Conservation (phyloP, 2,113 vertebrate genomes). For the Petaurus breviceps region DNA sequence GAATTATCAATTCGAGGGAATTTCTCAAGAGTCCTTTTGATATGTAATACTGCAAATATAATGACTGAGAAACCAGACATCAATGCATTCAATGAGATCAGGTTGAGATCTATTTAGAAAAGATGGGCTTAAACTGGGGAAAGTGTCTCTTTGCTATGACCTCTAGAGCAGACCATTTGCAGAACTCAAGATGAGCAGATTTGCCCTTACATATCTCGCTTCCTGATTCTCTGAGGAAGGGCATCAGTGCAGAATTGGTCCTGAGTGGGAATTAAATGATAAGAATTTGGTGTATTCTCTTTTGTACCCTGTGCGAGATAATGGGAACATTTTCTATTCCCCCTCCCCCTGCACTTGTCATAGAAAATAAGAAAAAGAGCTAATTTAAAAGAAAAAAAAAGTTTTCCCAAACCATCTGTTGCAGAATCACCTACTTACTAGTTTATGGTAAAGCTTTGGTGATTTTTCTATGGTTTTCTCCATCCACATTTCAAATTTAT, state of each 20-base stretch:
- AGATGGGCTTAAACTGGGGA: conserved; percentile 84
- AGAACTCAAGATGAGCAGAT: conserved; percentile 77
- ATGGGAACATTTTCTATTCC: neutral
- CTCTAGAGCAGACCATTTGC: conserved; percentile 82
- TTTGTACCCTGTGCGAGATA: conserved; percentile 10
- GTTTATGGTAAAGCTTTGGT: conserved; percentile 66
- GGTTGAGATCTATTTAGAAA: conserved; percentile 86
- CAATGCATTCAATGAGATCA: conserved; percentile 88
- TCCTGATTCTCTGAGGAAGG: conserved; percentile 73
- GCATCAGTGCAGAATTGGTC: conserved; percentile 55
- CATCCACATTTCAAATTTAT: conserved; percentile 63
- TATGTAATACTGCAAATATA: conserved; percentile 88
- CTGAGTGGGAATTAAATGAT: conserved; percentile 4
- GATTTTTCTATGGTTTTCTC: conserved; percentile 70
- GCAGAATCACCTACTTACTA: conserved; percentile 44
- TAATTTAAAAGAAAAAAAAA: neutral
- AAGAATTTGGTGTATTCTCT: conserved; percentile 26
- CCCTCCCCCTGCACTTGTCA: neutral
- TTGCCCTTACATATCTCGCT: conserved; percentile 69
- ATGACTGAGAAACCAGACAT: conserved; percentile 87
- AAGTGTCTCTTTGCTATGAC: conserved; percentile 88
- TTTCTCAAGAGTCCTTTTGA: conserved; percentile 89
- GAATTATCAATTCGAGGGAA: conserved; percentile 86
- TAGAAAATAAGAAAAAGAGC: conserved; percentile 5
- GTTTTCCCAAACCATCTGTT: conserved; percentile 59